Conservation (phyloP, 2,113 vertebrate genomes). For the Phaethon lepturus region DNA sequence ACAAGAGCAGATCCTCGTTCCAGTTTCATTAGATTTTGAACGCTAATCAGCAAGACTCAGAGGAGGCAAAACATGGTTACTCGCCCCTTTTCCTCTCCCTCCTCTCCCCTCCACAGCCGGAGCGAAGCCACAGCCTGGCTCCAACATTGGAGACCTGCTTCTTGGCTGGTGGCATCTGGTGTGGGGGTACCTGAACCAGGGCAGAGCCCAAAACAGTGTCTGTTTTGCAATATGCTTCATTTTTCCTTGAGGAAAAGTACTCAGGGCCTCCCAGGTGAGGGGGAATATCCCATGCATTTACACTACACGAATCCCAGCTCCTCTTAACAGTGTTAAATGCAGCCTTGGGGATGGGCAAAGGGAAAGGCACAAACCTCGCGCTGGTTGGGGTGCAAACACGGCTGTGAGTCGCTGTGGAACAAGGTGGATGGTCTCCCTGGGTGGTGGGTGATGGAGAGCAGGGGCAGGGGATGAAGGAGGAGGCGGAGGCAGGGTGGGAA, state of each 20-base stretch:
- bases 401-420: not conserved
- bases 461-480: not conserved
- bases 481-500: not conserved
- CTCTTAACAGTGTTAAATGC: accelerated
- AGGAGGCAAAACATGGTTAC: not conserved
- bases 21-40: not conserved
- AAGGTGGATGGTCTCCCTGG: not conserved
- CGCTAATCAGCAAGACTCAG: not conserved
- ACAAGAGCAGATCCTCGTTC: not conserved
- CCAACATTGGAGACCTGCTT: not conserved
- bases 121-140: not conserved
- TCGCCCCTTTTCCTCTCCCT: not conserved
- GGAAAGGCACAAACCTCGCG: not conserved
- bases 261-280: not conserved
- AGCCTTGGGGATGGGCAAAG: not conserved
- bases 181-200: not conserved
- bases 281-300: not conserved
- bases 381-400: not conserved
- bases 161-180: not conserved
- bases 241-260: not conserved
- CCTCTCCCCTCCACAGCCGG: not conserved
- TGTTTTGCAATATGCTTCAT: not conserved
- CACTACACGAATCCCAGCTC: not conserved
- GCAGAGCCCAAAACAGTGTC: not conserved
- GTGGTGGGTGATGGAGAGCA: not conserved